Evolutionary conservation across 2,113 vertebrate species (phyloP).

Genomic region (Coptodon rendalli): DNA sequence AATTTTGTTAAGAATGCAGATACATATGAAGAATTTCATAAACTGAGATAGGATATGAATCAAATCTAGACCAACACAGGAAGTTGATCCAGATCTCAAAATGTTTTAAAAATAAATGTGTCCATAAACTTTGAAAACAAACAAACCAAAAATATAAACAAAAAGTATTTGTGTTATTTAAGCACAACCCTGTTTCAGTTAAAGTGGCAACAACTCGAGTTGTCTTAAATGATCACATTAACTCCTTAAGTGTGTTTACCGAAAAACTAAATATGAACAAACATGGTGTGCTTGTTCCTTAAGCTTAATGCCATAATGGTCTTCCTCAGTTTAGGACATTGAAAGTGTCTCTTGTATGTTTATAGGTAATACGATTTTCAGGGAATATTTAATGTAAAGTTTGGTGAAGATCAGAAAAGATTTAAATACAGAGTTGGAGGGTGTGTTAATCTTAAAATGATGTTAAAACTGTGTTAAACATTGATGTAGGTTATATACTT

Average conservation of each 20-base stretch:
- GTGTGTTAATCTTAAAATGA: neutral
- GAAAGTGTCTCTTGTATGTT: neutral
- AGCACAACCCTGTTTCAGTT: neutral
- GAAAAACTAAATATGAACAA: neutral
- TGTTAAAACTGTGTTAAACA: neutral
- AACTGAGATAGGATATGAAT: neutral
- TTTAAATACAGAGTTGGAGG: fast-evolving
- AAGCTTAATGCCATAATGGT: neutral
- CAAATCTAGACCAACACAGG: neutral
- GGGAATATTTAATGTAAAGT: neutral
- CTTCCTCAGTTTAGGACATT: neutral
- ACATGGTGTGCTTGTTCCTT: fast-evolving
- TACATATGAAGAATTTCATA: neutral
- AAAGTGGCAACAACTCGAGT: neutral
- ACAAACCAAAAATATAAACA: neutral
- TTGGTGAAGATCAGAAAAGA: neutral
- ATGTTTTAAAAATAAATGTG: neutral
- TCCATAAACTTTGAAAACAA: neutral
- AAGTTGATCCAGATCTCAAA: neutral
- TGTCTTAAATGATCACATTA: neutral
- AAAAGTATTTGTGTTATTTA: neutral
- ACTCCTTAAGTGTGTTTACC: neutral
- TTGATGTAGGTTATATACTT: neutral
- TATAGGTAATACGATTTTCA: neutral
- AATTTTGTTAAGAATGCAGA: neutral